Percentiles rank a stretch among this genome's conserved stretches.
phyloP scores from a whole-genome alignment of 2,888 invertebrate genomes.

The Acheta domesticus region DNA sequence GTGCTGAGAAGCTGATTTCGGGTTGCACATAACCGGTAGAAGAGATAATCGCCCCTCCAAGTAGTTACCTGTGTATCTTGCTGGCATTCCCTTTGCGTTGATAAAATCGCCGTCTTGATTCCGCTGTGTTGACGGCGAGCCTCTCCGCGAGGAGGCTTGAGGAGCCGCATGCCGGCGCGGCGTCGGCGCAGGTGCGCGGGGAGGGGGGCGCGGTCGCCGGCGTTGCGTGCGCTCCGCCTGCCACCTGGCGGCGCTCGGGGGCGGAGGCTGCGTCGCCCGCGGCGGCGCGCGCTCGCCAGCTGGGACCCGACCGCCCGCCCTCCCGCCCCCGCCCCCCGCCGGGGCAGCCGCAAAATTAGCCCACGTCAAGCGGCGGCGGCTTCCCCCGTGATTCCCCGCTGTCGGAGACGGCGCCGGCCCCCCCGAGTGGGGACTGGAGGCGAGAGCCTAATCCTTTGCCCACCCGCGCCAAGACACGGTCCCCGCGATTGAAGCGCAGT shows the following conservation, averaged over 20 bases:
- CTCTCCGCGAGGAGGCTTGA: background rate
- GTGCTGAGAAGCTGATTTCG: too few species aligned
- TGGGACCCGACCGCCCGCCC: background rate
- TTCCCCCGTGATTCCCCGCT: background rate
- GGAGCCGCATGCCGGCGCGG: background rate
- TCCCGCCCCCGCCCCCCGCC: background rate
- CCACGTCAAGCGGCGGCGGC: background rate
- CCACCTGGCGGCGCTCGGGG: background rate
- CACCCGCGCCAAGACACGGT: background rate
- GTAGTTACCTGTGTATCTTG: too few species aligned
- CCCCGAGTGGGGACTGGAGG: too few species aligned
- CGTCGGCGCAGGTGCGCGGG: background rate
- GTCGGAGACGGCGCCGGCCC: background rate
- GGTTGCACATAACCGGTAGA: too few species aligned
- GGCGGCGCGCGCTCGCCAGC: constrained; percentile 6
- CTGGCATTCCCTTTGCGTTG: too few species aligned
- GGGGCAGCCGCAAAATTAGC: background rate
- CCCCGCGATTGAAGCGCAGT: background rate
- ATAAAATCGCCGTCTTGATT: background rate
- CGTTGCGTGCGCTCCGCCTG: too few species aligned
- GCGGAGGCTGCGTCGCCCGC: background rate
- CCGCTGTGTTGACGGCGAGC: background rate
- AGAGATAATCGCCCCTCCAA: too few species aligned
- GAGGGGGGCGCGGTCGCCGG: background rate
- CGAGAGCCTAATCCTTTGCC: background rate